Conservation (phyloP, 37 sponge, comb jelly and placozoan genomes). For the Axinella damicornis region DNA sequence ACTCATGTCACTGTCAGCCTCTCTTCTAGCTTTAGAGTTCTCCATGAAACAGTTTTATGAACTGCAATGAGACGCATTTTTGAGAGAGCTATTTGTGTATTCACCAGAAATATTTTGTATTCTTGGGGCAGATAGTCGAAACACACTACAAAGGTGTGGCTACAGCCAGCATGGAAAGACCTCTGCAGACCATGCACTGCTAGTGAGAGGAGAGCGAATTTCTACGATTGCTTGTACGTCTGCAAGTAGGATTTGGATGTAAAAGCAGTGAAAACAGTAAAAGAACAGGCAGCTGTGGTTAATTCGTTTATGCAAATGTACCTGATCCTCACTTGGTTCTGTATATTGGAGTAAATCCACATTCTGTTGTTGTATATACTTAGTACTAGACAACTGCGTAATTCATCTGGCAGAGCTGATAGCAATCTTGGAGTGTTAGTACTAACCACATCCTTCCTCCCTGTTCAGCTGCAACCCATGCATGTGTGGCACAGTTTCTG, state of each 20-base stretch:
- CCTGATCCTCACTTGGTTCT: constrained; percentile 35
- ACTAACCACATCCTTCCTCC: too few species aligned
- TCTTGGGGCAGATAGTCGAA: constrained; percentile 34
- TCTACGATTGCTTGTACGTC: constrained; percentile 44
- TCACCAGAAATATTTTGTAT: constrained; percentile 27
- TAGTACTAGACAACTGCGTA: too few species aligned
- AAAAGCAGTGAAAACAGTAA: too few species aligned
- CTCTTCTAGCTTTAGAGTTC: constrained; percentile 18
- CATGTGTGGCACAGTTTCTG: too few species aligned
- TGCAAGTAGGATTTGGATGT: constrained; percentile 35
- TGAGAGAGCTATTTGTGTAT: constrained; percentile 24
- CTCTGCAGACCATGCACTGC: not conserved
- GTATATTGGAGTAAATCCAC: constrained; percentile 39
- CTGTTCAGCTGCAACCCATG: too few species aligned
- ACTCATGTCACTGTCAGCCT: too few species aligned
- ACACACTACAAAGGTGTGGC: constrained; percentile 20
- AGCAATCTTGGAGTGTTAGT: too few species aligned
- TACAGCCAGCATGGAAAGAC: constrained; percentile 31
- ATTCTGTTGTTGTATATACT: too few species aligned
- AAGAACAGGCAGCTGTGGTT: constrained; percentile 29
- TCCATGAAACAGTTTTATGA: constrained; percentile 27
- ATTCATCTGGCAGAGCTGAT: too few species aligned
- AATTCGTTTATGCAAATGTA: constrained; percentile 25
- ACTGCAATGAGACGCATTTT: constrained; percentile 8
- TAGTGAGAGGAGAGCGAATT: constrained; percentile 33